Percentiles rank a stretch among this genome's conserved stretches.
phyloP scores from a whole-genome alignment of 1,140 invertebrate species.

The Heliothis virescens region DNA sequence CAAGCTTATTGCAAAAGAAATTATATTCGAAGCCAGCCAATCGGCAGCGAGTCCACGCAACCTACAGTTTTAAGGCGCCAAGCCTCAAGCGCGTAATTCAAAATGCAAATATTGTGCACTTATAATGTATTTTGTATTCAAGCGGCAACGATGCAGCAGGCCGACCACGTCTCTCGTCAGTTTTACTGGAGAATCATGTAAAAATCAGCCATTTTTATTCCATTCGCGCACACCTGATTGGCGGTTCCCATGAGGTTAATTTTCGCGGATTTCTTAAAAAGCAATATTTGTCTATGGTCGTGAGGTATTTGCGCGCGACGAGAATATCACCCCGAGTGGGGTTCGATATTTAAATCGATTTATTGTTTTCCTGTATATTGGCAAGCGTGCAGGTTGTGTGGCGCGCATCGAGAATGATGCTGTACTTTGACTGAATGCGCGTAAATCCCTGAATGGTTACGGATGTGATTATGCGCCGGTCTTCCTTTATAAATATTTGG shows the following conservation, averaged over 20 bases:
- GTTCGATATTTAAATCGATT: conserved; percentile 36
- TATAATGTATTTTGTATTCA: conserved; percentile 83
- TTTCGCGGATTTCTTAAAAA: conserved; percentile 76
- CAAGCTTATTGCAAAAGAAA: conserved; percentile 30
- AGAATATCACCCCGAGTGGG: conserved; percentile 23
- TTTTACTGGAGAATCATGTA: conserved; percentile 84
- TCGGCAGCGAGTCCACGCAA: conserved; percentile 16
- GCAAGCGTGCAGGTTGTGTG: conserved; percentile 35
- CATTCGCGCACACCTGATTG: conserved; percentile 73
- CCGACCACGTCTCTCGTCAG: conserved; percentile 74
- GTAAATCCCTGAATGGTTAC: conserved; percentile 31
- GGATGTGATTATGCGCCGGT: conserved; percentile 35
- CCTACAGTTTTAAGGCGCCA: conserved; percentile 49
- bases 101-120: conserved; percentile 84
- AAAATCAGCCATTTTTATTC: conserved; percentile 83
- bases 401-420: conserved; percentile 14
- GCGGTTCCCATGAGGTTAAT: conserved; percentile 83
- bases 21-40: conserved; percentile 29
- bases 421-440: conserved; percentile 23
- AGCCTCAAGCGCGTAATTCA: conserved; percentile 77
- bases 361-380: conserved; percentile 39
- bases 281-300: conserved; percentile 58
- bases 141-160: conserved; percentile 65
- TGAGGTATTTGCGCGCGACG: conserved; percentile 37
- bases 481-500: conserved; percentile 39